A percentile compares a stretch with the other conserved stretches of the same genome.
Conservation (phyloP, 2,113 vertebrate genomes). For the Etia nguti region DNA sequence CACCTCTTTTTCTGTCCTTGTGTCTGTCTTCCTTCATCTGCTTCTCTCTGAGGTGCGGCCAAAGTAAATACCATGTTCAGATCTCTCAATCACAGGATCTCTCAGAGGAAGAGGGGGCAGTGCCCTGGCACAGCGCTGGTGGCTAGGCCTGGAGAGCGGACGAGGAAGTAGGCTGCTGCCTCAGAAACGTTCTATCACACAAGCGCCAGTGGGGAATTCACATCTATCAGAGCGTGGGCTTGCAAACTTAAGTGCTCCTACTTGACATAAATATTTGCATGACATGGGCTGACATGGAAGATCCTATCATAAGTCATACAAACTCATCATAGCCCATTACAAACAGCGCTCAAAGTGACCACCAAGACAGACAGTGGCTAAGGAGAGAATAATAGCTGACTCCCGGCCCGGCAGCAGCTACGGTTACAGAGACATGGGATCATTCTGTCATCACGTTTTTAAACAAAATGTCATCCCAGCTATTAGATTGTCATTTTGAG, state of each 20-base stretch:
- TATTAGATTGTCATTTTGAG: slow-evolving; percentile 73
- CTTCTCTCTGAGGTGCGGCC: slow-evolving; percentile 39
- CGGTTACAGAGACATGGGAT: slow-evolving; percentile 64
- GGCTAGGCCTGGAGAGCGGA: slow-evolving; percentile 27
- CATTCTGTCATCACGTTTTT: slow-evolving; percentile 71
- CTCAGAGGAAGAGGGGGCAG: slow-evolving; percentile 66
- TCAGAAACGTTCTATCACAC: slow-evolving; percentile 46
- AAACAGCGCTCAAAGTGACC: slow-evolving; percentile 49
- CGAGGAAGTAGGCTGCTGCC: slow-evolving; percentile 59
- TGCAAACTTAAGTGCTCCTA: slow-evolving; percentile 41
- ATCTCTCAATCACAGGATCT: slow-evolving; percentile 68
- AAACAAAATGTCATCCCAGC: slow-evolving; percentile 71
- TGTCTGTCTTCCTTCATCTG: slow-evolving; percentile 16
- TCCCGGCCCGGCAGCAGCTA: slow-evolving; percentile 57
- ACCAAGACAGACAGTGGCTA: slow-evolving; percentile 62
- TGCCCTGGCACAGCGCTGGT: slow-evolving; percentile 52
- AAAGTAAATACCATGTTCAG: slow-evolving; percentile 61
- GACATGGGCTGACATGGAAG: slow-evolving; percentile 57
- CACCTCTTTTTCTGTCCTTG: slow-evolving; percentile 8
- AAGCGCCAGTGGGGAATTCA: slow-evolving; percentile 48
- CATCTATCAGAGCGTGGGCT: slow-evolving; percentile 60
- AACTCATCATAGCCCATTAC: slow-evolving; percentile 57
- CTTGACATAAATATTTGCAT: slow-evolving; percentile 72
- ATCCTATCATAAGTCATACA: slow-evolving; percentile 70
- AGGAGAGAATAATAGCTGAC: slow-evolving; percentile 65